A percentile compares a stretch with the other conserved stretches of the same genome.
phyloP scores from a whole-genome alignment of 1,140 invertebrate genomes.

The Microplitis mediator region DNA sequence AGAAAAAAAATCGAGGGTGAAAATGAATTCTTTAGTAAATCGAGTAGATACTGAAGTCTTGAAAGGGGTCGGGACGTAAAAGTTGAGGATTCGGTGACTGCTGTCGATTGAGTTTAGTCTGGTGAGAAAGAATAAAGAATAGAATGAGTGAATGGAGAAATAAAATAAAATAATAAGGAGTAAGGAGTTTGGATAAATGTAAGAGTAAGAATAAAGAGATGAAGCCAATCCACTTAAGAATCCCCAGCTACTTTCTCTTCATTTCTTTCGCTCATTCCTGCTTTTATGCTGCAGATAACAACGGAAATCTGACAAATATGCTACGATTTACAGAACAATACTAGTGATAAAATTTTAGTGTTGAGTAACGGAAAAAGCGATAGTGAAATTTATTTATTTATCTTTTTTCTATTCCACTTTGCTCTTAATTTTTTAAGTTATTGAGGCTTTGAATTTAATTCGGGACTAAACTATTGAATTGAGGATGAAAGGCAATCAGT shows the following conservation, averaged over 20 bases:
- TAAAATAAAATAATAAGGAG: not conserved
- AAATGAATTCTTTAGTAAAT: too few relatives aligned
- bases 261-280: conserved; percentile 27
- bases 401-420: too few relatives aligned
- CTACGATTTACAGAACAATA: conserved; percentile 58
- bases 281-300: conserved; percentile 53
- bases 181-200: not conserved
- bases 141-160: not conserved
- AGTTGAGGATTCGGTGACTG: too few relatives aligned
- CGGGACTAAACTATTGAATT: too few relatives aligned
- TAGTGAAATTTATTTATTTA: too few relatives aligned
- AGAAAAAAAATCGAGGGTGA: too few relatives aligned
- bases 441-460: too few relatives aligned
- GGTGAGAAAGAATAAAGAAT: not conserved
- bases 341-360: conserved; percentile 24
- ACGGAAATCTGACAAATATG: conserved; percentile 64
- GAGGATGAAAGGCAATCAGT: too few relatives aligned
- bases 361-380: not conserved
- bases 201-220: conserved; percentile 27
- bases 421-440: too few relatives aligned
- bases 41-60: too few relatives aligned
- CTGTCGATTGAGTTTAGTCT: too few relatives aligned
- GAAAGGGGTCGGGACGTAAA: too few relatives aligned
- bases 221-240: conserved; percentile 60
- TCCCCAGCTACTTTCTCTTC: not conserved